These are phyloP conservation scores for Galagoides demidoff DNA, from an alignment of 2,797 vertebrate species.

Conservation along the genomic window DNA sequence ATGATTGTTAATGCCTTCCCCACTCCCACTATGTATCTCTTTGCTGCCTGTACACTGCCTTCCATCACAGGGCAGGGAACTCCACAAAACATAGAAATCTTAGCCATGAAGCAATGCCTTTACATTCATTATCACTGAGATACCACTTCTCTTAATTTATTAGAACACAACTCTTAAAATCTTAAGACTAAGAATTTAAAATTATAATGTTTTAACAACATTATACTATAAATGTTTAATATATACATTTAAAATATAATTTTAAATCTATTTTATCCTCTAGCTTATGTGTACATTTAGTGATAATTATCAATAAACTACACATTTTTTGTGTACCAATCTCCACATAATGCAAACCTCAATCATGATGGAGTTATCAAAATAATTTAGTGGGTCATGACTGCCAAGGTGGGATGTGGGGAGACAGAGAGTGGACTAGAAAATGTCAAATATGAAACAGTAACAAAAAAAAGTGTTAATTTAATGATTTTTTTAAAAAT, in stretches of 20 bases:
- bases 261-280: neutral
- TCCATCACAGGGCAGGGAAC: neutral
- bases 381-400: neutral
- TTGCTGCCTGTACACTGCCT: neutral
- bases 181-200: neutral
- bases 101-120: neutral
- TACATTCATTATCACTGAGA: neutral
- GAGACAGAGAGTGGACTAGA: neutral
- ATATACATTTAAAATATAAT: neutral
- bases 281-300: neutral
- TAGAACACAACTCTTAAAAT: neutral
- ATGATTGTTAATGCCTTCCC: neutral
- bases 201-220: slow-evolving; percentile 12
- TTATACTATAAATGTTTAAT: neutral
- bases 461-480: neutral
- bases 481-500: neutral
- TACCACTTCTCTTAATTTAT: neutral
- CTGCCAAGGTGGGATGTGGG: fast-evolving
- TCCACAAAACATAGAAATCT: neutral
- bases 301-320: neutral
- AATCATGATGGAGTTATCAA: neutral
- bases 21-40: neutral
- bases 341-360: neutral
- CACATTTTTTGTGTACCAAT: neutral
- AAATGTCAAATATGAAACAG: neutral